Conservation (phyloP, 2,888 invertebrate genomes). For the Euproctis similis region DNA sequence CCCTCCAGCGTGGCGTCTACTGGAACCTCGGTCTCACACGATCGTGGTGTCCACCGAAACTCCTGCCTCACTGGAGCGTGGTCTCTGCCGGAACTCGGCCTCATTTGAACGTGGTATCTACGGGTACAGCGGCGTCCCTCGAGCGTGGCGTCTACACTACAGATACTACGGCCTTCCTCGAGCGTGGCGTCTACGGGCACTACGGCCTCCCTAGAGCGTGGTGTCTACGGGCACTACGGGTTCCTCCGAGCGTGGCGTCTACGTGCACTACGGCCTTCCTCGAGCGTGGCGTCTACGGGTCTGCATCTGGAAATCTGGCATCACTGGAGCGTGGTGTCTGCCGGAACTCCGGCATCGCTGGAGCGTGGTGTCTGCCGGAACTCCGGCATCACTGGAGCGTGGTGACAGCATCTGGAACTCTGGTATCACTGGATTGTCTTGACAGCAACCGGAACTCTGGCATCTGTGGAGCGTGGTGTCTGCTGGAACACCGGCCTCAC, state of each 20-base stretch:
- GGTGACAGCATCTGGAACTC: background rate
- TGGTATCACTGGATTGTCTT: background rate
- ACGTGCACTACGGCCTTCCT: background rate
- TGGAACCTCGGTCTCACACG: background rate
- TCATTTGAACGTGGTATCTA: background rate
- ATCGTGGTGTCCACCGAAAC: no score
- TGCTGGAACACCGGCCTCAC: background rate
- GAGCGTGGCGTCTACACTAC: background rate
- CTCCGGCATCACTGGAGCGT: no score
- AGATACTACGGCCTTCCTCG: background rate
- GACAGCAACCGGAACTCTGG: background rate
- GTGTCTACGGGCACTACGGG: background rate
- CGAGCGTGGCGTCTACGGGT: background rate
- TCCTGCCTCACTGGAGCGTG: background rate
- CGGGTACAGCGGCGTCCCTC: background rate
- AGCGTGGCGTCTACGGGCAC: background rate
- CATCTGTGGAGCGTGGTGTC: background rate
- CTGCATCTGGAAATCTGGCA: background rate
- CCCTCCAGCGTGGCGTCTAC: background rate
- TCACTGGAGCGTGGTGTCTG: background rate
- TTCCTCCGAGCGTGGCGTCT: background rate
- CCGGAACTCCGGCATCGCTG: background rate
- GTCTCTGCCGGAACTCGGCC: background rate
- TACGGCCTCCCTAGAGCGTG: background rate
- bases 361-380: constrained; percentile 1